Evolutionary conservation across 2,888 invertebrate genomes (phyloP), one percentile per base, ranked within the genome.

Genomic region (Augiades crinisus): DNA sequence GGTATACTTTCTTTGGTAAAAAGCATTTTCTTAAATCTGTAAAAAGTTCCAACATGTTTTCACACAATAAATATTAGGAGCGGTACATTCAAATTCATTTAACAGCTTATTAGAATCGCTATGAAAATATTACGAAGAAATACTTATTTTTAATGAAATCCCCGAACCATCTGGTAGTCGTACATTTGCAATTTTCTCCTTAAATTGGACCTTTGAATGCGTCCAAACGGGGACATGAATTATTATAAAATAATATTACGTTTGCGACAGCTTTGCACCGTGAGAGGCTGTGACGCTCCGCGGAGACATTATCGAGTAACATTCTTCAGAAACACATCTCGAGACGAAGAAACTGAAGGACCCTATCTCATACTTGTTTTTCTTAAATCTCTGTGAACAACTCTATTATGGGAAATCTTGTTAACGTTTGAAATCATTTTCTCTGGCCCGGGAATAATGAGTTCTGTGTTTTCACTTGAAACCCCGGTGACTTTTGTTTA

Each of bases 381-480:
- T 85, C 80, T 88, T 86, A 85, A 84, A 88, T 87, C 83, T 83
- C 77, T 74, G 79, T 77, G 82, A 83, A 75, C 81, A 84, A 84
- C 79, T 82, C 80, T 84, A 85, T 86, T 87, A 85, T 81, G 81
- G 79, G 67, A 75, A 87, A 87, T 81, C 86, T 88, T 86, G 86
- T 87, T 89, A 87, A 86, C 86, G 81, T 89, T 87, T 81, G 83
- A 88, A 88, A 88, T 87, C 79, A 86, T 87, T 86, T 82, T 83
- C 82, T 78, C 75, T 78, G 75, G 79, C 80, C 76, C 72, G 70
- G 81, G 84, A 86, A 87, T 65, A 86, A 88, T 86, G 86, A 85
- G 82, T 83, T 86, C 81, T 82, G 82, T 82, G 85, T 86, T 88
- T 87, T 87, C 83, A 84, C 85, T 87, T 75, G 84, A 83, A 88